phyloP scores from a whole-genome alignment of 2,113 vertebrate species.

The Chunga burmeisteri region DNA sequence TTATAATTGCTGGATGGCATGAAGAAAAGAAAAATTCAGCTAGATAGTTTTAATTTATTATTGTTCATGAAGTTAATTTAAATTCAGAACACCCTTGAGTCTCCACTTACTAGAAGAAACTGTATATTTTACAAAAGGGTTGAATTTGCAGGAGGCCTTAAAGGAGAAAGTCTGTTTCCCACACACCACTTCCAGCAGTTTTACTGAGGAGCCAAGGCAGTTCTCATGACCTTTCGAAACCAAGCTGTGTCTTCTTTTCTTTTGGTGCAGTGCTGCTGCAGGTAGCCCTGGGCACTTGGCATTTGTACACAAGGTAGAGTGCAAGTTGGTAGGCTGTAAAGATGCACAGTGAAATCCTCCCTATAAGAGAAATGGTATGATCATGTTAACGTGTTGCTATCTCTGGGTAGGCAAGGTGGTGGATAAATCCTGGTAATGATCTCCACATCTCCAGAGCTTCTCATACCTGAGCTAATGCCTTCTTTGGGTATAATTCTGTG shows the following conservation, averaged over 20 bases:
- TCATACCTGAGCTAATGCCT: neutral
- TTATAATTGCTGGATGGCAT: neutral
- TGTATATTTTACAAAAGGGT: neutral
- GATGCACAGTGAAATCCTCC: neutral
- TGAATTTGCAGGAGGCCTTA: neutral
- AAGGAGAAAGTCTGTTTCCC: neutral
- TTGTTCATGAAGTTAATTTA: neutral
- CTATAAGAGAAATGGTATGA: neutral
- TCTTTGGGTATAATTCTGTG: neutral
- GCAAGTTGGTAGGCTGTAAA: neutral
- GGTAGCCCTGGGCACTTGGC: neutral
- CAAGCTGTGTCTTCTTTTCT: neutral
- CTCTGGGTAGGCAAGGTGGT: neutral
- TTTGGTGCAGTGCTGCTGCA: neutral
- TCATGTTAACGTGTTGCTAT: rapidly evolving
- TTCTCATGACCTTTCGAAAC: neutral
- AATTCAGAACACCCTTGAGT: neutral
- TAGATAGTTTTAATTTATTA: neutral
- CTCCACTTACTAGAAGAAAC: neutral
- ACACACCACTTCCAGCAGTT: neutral
- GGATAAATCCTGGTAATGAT: neutral
- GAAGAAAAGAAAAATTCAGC: neutral
- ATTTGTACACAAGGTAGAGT: neutral
- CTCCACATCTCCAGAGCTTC: neutral
- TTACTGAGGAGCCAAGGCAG: neutral